Conservation (phyloP, 2,797 vertebrate genomes). For the Malacoraja senta region DNA sequence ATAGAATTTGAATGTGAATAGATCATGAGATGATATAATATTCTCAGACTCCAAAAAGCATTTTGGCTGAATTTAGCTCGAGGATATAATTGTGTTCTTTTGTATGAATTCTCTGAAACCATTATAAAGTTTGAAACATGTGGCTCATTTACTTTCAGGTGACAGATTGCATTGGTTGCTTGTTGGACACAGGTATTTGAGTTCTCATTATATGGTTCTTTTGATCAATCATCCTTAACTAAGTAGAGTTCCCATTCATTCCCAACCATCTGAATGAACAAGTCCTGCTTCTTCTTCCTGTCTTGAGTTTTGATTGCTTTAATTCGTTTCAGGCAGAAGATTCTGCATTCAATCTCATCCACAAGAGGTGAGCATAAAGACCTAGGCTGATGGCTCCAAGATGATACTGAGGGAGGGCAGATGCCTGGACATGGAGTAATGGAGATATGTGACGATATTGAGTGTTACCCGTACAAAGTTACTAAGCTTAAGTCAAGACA, state of each 20-base stretch:
- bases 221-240: background rate
- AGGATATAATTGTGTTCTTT: background rate
- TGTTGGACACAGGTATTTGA: background rate
- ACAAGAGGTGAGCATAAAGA: too few relatives aligned
- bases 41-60: background rate
- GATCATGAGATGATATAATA: background rate
- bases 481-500: too few relatives aligned
- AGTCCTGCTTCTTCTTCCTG: background rate
- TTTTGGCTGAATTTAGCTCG: background rate
- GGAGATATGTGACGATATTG: too few relatives aligned
- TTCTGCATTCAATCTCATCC: too few relatives aligned
- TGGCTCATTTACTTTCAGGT: conserved; percentile 1
- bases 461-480: too few relatives aligned
- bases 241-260: background rate
- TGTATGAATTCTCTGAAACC: conserved; percentile 2
- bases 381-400: too few relatives aligned
- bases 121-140: background rate
- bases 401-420: too few relatives aligned
- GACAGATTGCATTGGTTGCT: background rate
- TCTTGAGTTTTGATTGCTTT: background rate
- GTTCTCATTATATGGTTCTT: background rate
- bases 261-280: background rate
- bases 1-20: conserved; percentile 24
- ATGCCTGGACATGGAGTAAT: too few relatives aligned
- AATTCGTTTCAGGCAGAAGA: background rate